Base-by-base conservation (phyloP, 2,888 invertebrate genomes). In the Himalopsyche japonica region DNA sequence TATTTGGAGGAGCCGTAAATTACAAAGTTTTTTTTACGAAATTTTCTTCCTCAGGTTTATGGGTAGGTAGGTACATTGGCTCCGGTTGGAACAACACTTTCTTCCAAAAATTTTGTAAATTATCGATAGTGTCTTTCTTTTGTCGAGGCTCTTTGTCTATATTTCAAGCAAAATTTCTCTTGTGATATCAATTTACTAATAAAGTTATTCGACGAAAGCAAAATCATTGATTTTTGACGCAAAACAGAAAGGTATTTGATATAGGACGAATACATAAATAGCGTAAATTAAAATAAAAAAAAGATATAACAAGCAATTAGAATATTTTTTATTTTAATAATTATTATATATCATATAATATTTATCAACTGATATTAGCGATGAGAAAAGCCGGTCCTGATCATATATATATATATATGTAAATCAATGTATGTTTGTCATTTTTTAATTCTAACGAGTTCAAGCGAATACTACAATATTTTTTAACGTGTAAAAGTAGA, bases 1-100 rank as follows among this genome's bases (percentile, higher is more conserved):
- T 78, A 81, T 84, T 81, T 79, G 79, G 64, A 64, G 79, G 78
- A 34, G 76, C 80, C 84, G 80, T 84, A 84, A 84, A 84, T 84
- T 80, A 80, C 57, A 37, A 84, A 84, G 76, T 84, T 84, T 81
- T 83, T 34, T 57, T 79, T 34, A 76, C 34, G 20, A 76, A 76
- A 34, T n/a, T 7, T 6, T n/a, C n/a, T 76, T 34, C 76, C n/a
- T 27, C 76, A 76, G 76, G 34, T n/a, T n/a, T n/a, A n/a, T n/a
- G n/a, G n/a, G n/a, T 76, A n/a, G 20, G 6, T 24, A 20, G 57
- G 20, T 57, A n/a, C 10, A 20, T 20, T 20, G 57, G 57, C 32
- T 30, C 5, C 12, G 70, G 20, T 30, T 27, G 76, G 8, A 27
- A n/a, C 20, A 27, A 76, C 76, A 76, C 27, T 76, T 76, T 76